Conservation (phyloP, 2,888 invertebrate species). For the Nymphalis urticae region DNA sequence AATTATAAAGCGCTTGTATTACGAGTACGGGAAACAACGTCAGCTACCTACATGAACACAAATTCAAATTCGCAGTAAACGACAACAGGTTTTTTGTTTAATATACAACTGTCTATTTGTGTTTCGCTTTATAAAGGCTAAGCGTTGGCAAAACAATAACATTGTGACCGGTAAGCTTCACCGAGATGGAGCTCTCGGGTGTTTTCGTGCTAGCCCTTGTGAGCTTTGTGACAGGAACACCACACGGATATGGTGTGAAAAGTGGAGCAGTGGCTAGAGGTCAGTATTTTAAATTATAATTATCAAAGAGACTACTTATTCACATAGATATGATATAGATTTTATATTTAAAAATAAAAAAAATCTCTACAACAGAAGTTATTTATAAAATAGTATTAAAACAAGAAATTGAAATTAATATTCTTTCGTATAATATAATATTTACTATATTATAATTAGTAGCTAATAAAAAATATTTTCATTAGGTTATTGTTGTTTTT, state of each 20-base stretch:
- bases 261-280: constrained; percentile 67
- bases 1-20: constrained; percentile 45
- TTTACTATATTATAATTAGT: too few species aligned
- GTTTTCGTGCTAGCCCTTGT: constrained; percentile 58
- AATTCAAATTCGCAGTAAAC: constrained; percentile 70
- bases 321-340: too few species aligned
- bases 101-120: constrained; percentile 56
- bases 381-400: too few species aligned
- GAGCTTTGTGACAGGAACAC: constrained; percentile 59
- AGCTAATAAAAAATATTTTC: too few species aligned
- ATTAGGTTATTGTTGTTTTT: too few species aligned
- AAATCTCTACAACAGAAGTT: too few species aligned
- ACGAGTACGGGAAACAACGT: constrained; percentile 56
- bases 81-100: constrained; percentile 71
- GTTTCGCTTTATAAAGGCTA: constrained; percentile 76
- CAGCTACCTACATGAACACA: constrained; percentile 59
- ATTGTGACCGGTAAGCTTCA: constrained; percentile 71
- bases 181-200: constrained; percentile 70
- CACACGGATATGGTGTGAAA: constrained; percentile 70
- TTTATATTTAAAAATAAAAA: too few species aligned
- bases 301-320: too few species aligned
- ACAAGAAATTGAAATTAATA: too few species aligned
- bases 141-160: constrained; percentile 58
- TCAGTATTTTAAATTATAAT: constrained; percentile 42
- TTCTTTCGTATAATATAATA: too few species aligned